phyloP scores from a whole-genome alignment of 1,140 invertebrate genomes.

The Myzus persicae region DNA sequence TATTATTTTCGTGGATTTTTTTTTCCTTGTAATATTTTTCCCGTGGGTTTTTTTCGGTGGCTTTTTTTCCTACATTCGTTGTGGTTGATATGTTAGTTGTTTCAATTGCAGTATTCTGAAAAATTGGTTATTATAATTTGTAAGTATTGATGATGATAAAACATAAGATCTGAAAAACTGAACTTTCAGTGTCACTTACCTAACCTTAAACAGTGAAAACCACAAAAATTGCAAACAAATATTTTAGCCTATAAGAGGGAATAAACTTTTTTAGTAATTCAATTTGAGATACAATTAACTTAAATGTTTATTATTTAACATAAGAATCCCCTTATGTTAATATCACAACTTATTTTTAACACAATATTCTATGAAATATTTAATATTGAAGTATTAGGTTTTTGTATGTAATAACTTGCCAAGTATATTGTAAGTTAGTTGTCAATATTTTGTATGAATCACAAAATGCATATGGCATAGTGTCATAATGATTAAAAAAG shows the following conservation, averaged over 20 bases:
- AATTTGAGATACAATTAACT: too few species aligned
- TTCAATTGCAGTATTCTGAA: neutral
- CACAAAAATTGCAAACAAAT: neutral
- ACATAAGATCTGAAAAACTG: neutral
- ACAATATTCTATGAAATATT: neutral
- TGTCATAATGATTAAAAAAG: neutral
- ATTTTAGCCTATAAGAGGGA: neutral
- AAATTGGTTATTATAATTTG: neutral
- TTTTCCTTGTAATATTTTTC: too few species aligned
- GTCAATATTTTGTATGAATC: too few species aligned
- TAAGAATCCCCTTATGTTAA: too few species aligned
- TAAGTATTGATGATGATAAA: neutral
- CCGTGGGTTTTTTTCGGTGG: too few species aligned
- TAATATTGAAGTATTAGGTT: neutral
- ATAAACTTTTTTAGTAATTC: neutral
- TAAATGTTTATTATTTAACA: too few species aligned
- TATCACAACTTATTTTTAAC: neutral
- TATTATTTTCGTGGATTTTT: too few species aligned
- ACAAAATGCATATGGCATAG: too few species aligned
- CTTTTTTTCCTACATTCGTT: too few species aligned
- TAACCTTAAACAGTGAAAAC: neutral
- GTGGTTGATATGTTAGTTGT: neutral
- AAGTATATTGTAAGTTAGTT: too few species aligned
- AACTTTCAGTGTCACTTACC: neutral
- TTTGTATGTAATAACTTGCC: neutral